These are phyloP conservation scores for Drosophila nr. medialis DNA, from an alignment of 2,888 invertebrate genomes.

Conservation along the genomic window DNA sequence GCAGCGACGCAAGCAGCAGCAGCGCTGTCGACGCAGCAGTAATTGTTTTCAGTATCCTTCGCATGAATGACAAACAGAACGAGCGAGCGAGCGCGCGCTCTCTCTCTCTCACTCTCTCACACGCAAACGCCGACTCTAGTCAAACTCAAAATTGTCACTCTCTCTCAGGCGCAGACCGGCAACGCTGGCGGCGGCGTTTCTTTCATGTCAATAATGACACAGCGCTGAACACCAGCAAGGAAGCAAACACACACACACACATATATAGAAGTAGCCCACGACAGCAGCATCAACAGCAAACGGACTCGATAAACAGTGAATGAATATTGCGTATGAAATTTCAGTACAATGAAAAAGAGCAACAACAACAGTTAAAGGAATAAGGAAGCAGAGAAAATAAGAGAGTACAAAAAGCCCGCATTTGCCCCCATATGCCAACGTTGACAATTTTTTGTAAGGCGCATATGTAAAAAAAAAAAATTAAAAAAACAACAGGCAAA, in stretches of 20 bases:
- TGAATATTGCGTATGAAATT: conserved; percentile 47
- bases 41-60: conserved; percentile 65
- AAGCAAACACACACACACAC: conserved; percentile 16
- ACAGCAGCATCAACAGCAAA: conserved; percentile 30
- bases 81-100: not conserved
- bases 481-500: conserved; percentile 24
- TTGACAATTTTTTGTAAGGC: conserved; percentile 14
- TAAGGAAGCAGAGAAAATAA: conserved; percentile 1
- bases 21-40: conserved; percentile 34
- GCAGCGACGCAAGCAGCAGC: conserved; percentile 15
- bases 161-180: conserved; percentile 47
- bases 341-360: conserved; percentile 12
- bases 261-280: conserved; percentile 1
- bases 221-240: conserved; percentile 42
- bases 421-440: conserved; percentile 33
- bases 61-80: conserved; percentile 60
- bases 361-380: conserved; percentile 11
- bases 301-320: conserved; percentile 41
- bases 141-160: conserved; percentile 13
- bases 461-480: conserved; percentile 20
- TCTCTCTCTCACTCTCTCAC: not conserved
- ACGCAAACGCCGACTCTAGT: conserved; percentile 7
- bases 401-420: conserved; percentile 24
- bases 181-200: conserved; percentile 65
- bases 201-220: conserved; percentile 67